Evolutionary conservation across 2,888 invertebrate species (phyloP).

Genomic region (Platycheirus albimanus): DNA sequence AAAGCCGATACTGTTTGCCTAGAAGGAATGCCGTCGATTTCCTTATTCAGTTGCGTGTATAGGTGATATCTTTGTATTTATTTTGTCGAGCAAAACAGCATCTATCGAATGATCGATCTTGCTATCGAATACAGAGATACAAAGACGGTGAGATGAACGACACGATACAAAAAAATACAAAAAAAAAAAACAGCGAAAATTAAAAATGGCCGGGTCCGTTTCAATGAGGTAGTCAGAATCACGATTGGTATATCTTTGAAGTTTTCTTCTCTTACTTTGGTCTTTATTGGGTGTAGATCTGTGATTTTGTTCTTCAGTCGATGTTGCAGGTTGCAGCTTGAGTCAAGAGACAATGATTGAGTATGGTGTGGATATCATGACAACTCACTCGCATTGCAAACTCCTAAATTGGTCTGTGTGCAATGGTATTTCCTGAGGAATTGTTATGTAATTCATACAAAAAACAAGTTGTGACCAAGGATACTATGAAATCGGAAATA

Average conservation of each 20-base stretch:
- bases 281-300: slow-evolving; percentile 13
- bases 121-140: too few species aligned
- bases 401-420: slow-evolving; percentile 47
- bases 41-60: slow-evolving; percentile 60
- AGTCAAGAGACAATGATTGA: background rate
- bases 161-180: too few species aligned
- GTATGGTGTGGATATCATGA: slow-evolving; percentile 22
- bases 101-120: too few species aligned
- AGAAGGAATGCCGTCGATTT: slow-evolving; percentile 66
- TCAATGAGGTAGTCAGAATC: background rate
- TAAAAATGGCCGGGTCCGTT: too few species aligned
- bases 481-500: too few species aligned
- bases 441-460: slow-evolving; percentile 37
- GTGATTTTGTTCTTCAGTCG: slow-evolving; percentile 16
- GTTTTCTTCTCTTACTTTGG: slow-evolving; percentile 2
- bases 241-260: background rate
- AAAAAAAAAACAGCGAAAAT: background rate
- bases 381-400: slow-evolving; percentile 50
- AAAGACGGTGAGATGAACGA: too few species aligned
- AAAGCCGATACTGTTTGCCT: slow-evolving; percentile 75
- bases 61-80: slow-evolving; percentile 40
- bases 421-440: slow-evolving; percentile 59
- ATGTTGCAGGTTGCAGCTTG: slow-evolving; percentile 34
- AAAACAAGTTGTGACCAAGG: too few species aligned
- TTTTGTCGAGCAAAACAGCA: slow-evolving; percentile 9